phyloP scores from a whole-genome alignment of 2,888 invertebrate genomes.

The Dinocampus coccinellae region DNA sequence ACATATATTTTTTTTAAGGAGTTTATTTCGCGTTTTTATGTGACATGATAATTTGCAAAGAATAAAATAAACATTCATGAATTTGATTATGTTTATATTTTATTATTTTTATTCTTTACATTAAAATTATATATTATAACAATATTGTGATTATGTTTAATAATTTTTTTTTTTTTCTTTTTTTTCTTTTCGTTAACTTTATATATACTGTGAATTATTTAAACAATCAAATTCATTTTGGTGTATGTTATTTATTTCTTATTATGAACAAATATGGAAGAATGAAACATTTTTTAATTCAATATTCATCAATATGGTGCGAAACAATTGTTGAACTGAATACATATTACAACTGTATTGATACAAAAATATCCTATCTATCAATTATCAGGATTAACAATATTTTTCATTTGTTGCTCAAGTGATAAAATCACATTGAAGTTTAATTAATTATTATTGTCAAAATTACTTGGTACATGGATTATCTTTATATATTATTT shows the following conservation, averaged over 20 bases:
- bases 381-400: slow-evolving; percentile 45
- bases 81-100: slow-evolving; percentile 23
- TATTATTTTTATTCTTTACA: slow-evolving; percentile 25
- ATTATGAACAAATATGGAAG: slow-evolving; percentile 25
- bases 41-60: slow-evolving; percentile 20
- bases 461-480: slow-evolving; percentile 64
- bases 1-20: slow-evolving; percentile 35
- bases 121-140: not conserved
- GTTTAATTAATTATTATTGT: slow-evolving; percentile 66
- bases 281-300: not conserved
- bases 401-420: slow-evolving; percentile 38
- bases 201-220: not conserved
- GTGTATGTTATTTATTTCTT: slow-evolving; percentile 11
- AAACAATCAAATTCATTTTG: not conserved
- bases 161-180: not conserved
- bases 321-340: slow-evolving; percentile 43
- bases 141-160: not conserved
- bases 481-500: slow-evolving; percentile 55
- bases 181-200: not conserved
- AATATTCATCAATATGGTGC: not conserved
- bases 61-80: slow-evolving; percentile 15
- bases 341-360: slow-evolving; percentile 47
- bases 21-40: slow-evolving; percentile 22
- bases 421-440: slow-evolving; percentile 48
- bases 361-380: slow-evolving; percentile 68